Percentiles rank a stretch among this genome's conserved stretches.
phyloP scores from a whole-genome alignment of 2,888 invertebrate species.

The Meiosimyza platycephala region DNA sequence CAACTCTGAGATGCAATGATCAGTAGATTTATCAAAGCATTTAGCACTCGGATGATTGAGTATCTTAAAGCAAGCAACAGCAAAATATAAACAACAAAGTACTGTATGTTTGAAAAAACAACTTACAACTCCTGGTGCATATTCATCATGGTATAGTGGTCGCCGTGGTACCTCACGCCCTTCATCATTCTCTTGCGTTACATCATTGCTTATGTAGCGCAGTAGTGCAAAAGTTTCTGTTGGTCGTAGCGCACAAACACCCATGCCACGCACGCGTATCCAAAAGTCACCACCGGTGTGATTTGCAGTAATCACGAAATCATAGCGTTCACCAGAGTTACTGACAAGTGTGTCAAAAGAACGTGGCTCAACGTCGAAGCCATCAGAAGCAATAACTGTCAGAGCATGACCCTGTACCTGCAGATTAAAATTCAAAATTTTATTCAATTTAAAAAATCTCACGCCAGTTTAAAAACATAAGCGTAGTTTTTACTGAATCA shows the following conservation, averaged over 20 bases:
- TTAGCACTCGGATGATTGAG: constrained; percentile 54
- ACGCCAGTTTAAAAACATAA: too few relatives aligned
- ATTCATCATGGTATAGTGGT: constrained; percentile 44
- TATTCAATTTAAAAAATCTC: too few relatives aligned
- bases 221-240: constrained; percentile 55
- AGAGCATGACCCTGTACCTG: constrained; percentile 60
- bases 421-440: not conserved
- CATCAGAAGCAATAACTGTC: constrained; percentile 62
- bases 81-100: not conserved
- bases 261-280: constrained; percentile 52
- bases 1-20: constrained; percentile 50
- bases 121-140: constrained; percentile 41
- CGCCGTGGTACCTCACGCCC: constrained; percentile 37
- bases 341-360: constrained; percentile 55
- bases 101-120: not conserved
- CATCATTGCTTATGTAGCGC: constrained; percentile 45
- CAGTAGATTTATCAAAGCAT: constrained; percentile 42
- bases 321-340: constrained; percentile 69
- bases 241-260: constrained; percentile 47
- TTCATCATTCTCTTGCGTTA: constrained; percentile 5
- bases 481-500: not conserved
- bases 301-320: constrained; percentile 67
- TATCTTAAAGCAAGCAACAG: constrained; percentile 33
- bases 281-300: constrained; percentile 59
- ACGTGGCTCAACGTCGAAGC: constrained; percentile 53